Percentiles rank a stretch among this genome's conserved stretches.
These are phyloP conservation scores for Potamilus streckersoni DNA, from an alignment of 1,140 invertebrate species.

Conservation along the genomic window DNA sequence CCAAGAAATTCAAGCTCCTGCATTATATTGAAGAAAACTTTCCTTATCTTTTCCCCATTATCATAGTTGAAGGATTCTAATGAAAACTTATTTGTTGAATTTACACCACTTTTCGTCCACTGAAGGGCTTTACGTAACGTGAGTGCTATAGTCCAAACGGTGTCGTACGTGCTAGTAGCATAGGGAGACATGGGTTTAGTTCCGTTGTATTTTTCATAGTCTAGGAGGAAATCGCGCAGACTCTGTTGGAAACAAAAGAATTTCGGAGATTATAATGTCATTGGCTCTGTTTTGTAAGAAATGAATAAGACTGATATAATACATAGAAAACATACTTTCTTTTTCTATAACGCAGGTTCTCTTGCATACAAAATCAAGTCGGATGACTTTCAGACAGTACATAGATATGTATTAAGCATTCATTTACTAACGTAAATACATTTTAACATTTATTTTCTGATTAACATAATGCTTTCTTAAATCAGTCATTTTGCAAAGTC, in stretches of 20 bases:
- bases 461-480: too few relatives aligned
- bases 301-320: too few relatives aligned
- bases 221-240: conserved; percentile 76
- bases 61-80: conserved; percentile 79
- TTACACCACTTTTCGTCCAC: background rate
- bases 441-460: too few relatives aligned
- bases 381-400: too few relatives aligned
- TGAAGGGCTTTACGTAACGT: conserved; percentile 73
- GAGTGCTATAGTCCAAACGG: conserved; percentile 87
- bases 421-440: too few relatives aligned
- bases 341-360: too few relatives aligned
- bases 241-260: conserved; percentile 71
- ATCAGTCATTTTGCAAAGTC: too few relatives aligned
- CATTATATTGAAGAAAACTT: conserved; percentile 77
- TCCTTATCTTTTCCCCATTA: conserved; percentile 75
- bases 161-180: conserved; percentile 86
- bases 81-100: conserved; percentile 5
- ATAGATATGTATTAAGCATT: too few relatives aligned
- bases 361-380: too few relatives aligned
- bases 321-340: too few relatives aligned
- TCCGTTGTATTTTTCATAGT: conserved; percentile 72
- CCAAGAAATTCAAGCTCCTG: conserved; percentile 82
- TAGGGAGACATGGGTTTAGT: conserved; percentile 72
- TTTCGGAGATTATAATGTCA: too few relatives aligned
- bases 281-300: too few relatives aligned